Evolutionary conservation across 2,888 invertebrate genomes (phyloP).

Genomic region (Dermolepida albohirtum): DNA sequence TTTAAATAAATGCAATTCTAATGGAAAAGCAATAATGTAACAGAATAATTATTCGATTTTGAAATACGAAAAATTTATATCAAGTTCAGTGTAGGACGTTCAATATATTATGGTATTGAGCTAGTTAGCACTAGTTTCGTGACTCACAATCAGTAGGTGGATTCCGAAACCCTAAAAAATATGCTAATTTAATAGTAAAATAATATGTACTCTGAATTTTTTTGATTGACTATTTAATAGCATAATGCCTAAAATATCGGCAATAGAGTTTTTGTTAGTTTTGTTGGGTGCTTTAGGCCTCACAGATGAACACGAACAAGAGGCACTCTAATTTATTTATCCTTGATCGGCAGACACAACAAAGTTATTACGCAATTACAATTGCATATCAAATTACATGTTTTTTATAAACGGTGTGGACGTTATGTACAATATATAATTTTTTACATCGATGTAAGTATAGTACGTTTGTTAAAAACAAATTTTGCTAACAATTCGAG

Average conservation of each 20-base stretch:
- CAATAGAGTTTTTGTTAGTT: conserved; percentile 31
- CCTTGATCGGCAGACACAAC: conserved; percentile 52
- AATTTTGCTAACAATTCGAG: too few relatives aligned
- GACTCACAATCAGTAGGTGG: conserved; percentile 25
- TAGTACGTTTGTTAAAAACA: too few relatives aligned
- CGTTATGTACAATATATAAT: not conserved
- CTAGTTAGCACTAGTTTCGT: conserved; percentile 18
- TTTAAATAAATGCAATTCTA: too few relatives aligned
- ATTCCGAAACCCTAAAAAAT: conserved; percentile 41
- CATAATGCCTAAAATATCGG: conserved; percentile 41
- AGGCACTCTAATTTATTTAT: conserved; percentile 48
- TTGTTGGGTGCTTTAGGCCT: conserved; percentile 15
- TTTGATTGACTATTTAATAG: conserved; percentile 53
- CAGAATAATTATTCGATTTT: not conserved
- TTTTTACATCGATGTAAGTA: conserved; percentile 6
- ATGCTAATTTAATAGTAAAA: conserved; percentile 49
- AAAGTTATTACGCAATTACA: conserved; percentile 51
- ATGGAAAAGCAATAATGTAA: too few relatives aligned
- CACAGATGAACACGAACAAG: conserved; percentile 18
- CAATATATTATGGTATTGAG: conserved; percentile 4
- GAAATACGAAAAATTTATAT: not conserved
- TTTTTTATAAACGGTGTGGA: conserved; percentile 39
- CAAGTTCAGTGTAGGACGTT: conserved; percentile 3
- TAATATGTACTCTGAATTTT: conserved; percentile 46
- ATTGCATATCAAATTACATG: conserved; percentile 52